Evolutionary conservation across 2,797 vertebrate species (phyloP).

Genomic region (Phrynocephalus vlangalii): DNA sequence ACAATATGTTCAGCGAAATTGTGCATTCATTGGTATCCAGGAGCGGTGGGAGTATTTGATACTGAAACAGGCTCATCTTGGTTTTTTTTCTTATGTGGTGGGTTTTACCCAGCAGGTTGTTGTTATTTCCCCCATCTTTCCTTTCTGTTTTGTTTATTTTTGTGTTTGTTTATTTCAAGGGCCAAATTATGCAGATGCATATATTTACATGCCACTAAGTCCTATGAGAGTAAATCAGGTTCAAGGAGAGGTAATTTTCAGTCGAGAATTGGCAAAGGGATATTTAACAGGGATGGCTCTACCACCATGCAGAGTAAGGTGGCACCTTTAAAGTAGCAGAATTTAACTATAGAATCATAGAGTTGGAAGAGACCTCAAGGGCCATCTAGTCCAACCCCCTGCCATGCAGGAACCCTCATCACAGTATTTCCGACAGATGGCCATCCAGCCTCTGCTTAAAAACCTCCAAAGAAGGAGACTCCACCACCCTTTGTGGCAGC

Average conservation of each 20-base stretch:
- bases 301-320: background rate
- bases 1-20: background rate
- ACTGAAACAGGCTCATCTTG: background rate
- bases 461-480: too few relatives aligned
- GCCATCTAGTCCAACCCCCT: too few relatives aligned
- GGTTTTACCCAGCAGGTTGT: background rate
- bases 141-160: background rate
- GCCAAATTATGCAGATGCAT: background rate
- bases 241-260: background rate
- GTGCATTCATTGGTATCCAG: constrained; percentile 1
- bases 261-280: background rate
- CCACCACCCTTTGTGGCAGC: too few relatives aligned
- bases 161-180: background rate
- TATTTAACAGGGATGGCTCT: background rate
- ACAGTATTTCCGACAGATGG: too few relatives aligned
- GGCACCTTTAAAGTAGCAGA: background rate
- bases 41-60: constrained; percentile 18
- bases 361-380: too few relatives aligned
- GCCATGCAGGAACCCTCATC: too few relatives aligned
- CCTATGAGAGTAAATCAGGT: background rate
- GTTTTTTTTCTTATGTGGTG: background rate
- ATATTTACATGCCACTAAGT: background rate
- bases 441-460: too few relatives aligned
- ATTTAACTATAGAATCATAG: background rate
- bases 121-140: background rate